Evolutionary conservation across 2,113 vertebrate genomes (phyloP).

Genomic region (Ptilonorhynchus violaceus): DNA sequence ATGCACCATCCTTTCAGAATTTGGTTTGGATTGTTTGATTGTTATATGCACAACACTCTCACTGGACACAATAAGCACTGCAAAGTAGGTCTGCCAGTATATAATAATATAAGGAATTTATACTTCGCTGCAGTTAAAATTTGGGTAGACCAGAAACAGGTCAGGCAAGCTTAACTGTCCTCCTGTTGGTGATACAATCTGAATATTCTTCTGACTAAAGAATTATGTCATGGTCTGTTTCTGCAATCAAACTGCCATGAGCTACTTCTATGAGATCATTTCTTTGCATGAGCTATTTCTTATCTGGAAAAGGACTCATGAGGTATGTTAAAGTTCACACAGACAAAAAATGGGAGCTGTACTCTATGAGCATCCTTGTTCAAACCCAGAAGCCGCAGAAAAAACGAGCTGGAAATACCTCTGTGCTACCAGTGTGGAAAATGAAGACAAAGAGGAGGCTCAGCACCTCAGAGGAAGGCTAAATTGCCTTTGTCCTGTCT

Average conservation of each 20-base stretch:
- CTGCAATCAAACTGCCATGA: neutral
- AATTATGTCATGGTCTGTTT: neutral
- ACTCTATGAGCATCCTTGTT: neutral
- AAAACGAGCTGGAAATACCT: neutral
- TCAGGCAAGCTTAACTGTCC: neutral
- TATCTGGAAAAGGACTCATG: neutral
- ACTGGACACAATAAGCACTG: neutral
- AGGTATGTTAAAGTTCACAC: neutral
- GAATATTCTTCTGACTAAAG: neutral
- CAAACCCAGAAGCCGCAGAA: neutral
- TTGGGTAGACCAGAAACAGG: neutral
- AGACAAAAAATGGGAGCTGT: neutral
- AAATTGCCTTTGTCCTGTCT: neutral
- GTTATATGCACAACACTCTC: neutral
- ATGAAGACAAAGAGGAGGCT: neutral
- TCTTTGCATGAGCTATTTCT: neutral
- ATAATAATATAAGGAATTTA: neutral
- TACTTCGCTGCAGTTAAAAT: neutral
- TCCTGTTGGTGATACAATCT: neutral
- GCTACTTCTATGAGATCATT: neutral
- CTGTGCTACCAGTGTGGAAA: neutral
- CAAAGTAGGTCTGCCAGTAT: neutral
- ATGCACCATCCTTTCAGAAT: neutral
- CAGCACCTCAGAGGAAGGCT: neutral
- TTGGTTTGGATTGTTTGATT: neutral